Evolutionary conservation across 1,140 invertebrate genomes (phyloP).

Genomic region (Zaprionus tsacasi): DNA sequence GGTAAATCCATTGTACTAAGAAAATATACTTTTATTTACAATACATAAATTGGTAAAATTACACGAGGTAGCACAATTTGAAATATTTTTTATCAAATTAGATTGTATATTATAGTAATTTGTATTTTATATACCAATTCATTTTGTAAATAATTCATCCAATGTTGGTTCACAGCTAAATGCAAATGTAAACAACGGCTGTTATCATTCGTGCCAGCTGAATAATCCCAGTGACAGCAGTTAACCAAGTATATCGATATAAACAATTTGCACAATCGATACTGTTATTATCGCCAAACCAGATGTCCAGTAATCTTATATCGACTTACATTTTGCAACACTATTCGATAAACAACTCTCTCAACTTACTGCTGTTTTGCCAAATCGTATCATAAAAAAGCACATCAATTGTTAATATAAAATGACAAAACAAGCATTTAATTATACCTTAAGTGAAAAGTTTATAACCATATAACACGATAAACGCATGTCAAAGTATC

Average conservation of each 20-base stretch:
- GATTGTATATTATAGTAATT: not conserved
- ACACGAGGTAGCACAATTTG: not conserved
- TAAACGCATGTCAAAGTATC: conserved; percentile 10
- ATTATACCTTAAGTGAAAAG: conserved; percentile 31
- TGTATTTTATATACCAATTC: not conserved
- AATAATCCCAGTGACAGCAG: not conserved
- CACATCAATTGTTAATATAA: conserved; percentile 29
- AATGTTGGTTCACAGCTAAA: conserved; percentile 7
- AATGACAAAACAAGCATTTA: conserved; percentile 48
- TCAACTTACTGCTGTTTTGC: conserved; percentile 22
- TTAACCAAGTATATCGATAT: not conserved
- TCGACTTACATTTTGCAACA: not conserved
- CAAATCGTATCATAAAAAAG: conserved; percentile 39
- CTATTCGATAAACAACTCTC: conserved; percentile 15
- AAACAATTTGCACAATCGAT: not conserved
- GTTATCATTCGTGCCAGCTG: conserved; percentile 16
- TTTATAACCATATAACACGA: conserved; percentile 35
- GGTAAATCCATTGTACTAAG: not conserved
- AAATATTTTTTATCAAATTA: not conserved
- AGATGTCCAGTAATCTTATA: not conserved
- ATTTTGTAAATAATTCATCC: not conserved
- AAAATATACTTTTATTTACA: not conserved
- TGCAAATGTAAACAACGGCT: conserved; percentile 51
- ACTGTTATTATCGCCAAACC: not conserved
- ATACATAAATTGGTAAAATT: not conserved